Base-by-base conservation (phyloP, 2,888 invertebrate genomes). In the Argyresthia albistria region DNA sequence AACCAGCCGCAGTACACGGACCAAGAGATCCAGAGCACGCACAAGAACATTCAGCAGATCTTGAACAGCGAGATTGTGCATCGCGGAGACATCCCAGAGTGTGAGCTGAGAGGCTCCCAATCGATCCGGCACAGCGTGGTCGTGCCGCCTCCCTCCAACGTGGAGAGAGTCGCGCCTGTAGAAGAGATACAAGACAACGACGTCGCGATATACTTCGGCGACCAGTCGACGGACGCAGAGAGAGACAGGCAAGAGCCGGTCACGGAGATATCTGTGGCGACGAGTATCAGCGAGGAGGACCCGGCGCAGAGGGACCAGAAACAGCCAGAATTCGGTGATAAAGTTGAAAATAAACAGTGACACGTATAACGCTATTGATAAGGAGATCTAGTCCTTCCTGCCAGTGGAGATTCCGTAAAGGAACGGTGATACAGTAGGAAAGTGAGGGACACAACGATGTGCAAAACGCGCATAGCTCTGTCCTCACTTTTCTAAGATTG, bases 201-300 rank as follows among this genome's bases (percentile, higher is more conserved):
- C 51, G 90, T 91, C 0, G 91, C 91, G 0, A 73, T 91, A 36
- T 91, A 88, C 64, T 91, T 90, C 60, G 77, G 73, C 1, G 70
- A 75, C 14, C 55, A 61, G 9, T 25, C 25, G 25, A 25, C 25
- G 6, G 56, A 61, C 46, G 58, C 59, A 53, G 45, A 53, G 45
- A 54, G 61, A 54, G 60, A 59, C 52, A 70, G 60, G 49, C 60
- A 62, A 9, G 83, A 76, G 15, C 71, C 79, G 0, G 81, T 87
- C 0, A 88, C 88, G 0, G 88, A 88, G 62, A 82, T 87, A 46
- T 84, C 88, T 0, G 79, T 87, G 4, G 80, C 83, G 0, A 86
- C 86, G 0, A 87, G 86, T 46, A 83, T 87, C 55, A 88, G 87
- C 53, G 84, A 80, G 55, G 70, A 53, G 10, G 43, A 46, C 16